Evolutionary conservation across 2,888 invertebrate species (phyloP).

Genomic region (Microctonus aethiopoides): DNA sequence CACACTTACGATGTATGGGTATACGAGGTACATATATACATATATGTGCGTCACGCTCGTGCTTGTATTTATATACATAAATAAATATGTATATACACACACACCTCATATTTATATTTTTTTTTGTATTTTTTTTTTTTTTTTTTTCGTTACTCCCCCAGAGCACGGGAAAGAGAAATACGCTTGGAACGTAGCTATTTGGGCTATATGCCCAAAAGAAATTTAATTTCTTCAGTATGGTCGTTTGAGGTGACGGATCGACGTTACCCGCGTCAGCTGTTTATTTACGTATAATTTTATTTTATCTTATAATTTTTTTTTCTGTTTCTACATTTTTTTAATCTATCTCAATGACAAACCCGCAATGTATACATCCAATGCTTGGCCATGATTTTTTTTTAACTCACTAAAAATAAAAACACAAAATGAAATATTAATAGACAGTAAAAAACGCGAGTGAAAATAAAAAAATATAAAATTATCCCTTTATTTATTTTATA

Average conservation of each 20-base stretch:
- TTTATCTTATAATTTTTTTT: slow-evolving; percentile 11
- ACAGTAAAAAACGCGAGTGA: too few species aligned
- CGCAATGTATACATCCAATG: background rate
- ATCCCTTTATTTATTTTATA: too few species aligned
- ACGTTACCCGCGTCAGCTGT: slow-evolving; percentile 20
- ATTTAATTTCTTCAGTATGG: slow-evolving; percentile 62
- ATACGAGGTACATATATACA: slow-evolving; percentile 3
- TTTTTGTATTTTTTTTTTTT: slow-evolving; percentile 19
- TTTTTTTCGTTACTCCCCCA: slow-evolving; percentile 24
- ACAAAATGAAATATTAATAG: too few species aligned
- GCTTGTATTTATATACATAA: background rate
- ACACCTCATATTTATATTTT: slow-evolving; percentile 13
- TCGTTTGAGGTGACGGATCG: slow-evolving; percentile 52
- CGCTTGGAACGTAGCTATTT: slow-evolving; percentile 15
- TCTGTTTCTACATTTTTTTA: slow-evolving; percentile 2
- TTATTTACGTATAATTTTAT: too few species aligned
- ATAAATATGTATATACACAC: background rate
- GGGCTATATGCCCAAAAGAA: slow-evolving; percentile 45
- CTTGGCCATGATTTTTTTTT: background rate
- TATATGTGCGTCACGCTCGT: background rate
- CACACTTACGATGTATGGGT: slow-evolving; percentile 9
- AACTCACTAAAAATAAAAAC: too few species aligned
- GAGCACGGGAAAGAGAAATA: background rate
- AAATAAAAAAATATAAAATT: too few species aligned
- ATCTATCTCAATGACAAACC: slow-evolving; percentile 7